These are phyloP conservation scores for Sesia apiformis DNA, from an alignment of 2,888 invertebrate genomes.

Conservation along the genomic window DNA sequence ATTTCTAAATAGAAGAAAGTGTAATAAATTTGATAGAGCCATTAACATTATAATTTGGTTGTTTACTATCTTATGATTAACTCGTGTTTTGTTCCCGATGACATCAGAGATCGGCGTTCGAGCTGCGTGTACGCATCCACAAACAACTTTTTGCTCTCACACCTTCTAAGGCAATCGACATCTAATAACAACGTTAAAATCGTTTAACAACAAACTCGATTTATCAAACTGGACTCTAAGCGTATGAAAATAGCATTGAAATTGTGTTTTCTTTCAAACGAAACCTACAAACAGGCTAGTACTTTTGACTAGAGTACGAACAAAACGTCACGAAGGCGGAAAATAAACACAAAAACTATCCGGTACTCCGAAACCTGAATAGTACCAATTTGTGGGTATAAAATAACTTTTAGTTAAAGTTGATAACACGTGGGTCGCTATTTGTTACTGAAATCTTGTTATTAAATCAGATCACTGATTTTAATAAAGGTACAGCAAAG, in stretches of 20 bases:
- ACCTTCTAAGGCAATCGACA: conserved; percentile 7
- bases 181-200: neutral
- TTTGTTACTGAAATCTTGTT: too few species aligned
- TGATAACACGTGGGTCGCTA: too few species aligned
- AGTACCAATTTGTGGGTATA: neutral
- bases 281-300: neutral
- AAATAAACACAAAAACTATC: neutral
- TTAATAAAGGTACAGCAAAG: too few species aligned
- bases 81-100: conserved; percentile 4
- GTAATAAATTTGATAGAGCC: too few species aligned
- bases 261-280: neutral
- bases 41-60: too few species aligned
- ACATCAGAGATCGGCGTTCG: conserved; percentile 11
- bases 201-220: neutral
- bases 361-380: neutral
- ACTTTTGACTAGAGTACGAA: neutral
- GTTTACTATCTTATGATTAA: neutral
- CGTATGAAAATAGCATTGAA: neutral
- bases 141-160: conserved; percentile 35
- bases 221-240: neutral
- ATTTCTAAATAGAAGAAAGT: too few species aligned
- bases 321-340: neutral
- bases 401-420: too few species aligned
- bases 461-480: too few species aligned
- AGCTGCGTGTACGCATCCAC: conserved; percentile 14